Percentiles rank a stretch among this genome's conserved stretches.
Conservation (phyloP, 1,140 invertebrate species). For the Papilio xuthus region DNA sequence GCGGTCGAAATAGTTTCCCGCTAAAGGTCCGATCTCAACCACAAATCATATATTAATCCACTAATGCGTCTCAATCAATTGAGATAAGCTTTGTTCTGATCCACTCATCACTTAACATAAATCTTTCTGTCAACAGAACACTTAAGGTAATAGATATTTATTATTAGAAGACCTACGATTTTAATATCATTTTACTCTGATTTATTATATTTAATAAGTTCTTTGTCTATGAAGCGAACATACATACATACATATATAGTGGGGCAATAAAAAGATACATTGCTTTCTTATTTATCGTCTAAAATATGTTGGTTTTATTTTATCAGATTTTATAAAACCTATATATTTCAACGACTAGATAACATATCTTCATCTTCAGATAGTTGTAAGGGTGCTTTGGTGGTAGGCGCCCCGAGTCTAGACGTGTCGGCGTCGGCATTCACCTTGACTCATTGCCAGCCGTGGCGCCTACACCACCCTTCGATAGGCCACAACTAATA, state of each 20-base stretch:
- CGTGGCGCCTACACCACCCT: neutral
- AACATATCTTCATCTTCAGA: neutral
- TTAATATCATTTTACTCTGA: too few species aligned
- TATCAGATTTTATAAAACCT: neutral
- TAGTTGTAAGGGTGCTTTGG: neutral
- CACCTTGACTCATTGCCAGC: slow-evolving; percentile 23
- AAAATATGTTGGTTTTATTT: too few species aligned
- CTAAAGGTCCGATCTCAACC: neutral
- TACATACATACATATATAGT: too few species aligned
- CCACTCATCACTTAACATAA: neutral
- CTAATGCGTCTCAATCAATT: neutral
- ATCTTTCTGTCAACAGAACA: neutral
- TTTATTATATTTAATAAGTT: too few species aligned
- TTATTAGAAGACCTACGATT: too few species aligned
- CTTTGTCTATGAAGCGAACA: too few species aligned
- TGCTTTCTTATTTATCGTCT: too few species aligned
- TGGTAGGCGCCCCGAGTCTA: slow-evolving; percentile 19
- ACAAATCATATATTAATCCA: slow-evolving; percentile 10
- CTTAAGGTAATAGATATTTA: neutral
- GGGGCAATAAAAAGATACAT: too few species aligned
- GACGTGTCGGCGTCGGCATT: slow-evolving; percentile 7
- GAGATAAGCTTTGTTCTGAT: neutral
- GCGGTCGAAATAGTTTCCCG: neutral
- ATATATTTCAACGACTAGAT: neutral
- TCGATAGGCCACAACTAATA: neutral